These are phyloP conservation scores for Mamestra brassicae DNA, from an alignment of 2,888 invertebrate species.

Conservation along the genomic window DNA sequence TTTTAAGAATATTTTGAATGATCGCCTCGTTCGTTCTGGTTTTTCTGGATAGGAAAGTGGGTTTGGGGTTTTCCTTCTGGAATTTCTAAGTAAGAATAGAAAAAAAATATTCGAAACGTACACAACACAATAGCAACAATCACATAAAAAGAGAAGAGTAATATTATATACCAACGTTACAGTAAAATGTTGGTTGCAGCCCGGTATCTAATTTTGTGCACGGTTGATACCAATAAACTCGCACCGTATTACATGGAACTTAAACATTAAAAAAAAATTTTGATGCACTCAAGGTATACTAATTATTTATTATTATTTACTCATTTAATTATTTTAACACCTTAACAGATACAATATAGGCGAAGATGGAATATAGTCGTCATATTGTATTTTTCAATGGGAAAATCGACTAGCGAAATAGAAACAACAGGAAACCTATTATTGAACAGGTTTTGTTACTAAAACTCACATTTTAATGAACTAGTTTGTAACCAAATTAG, in stretches of 20 bases:
- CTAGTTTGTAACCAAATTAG: constrained; percentile 17
- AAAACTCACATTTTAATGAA: neutral
- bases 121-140: too few relatives aligned
- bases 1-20: neutral
- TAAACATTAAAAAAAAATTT: too few relatives aligned
- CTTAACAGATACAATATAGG: too few relatives aligned
- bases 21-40: neutral
- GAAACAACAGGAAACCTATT: neutral
- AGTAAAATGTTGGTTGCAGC: too few relatives aligned
- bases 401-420: neutral
- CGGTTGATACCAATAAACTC: neutral
- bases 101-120: too few relatives aligned
- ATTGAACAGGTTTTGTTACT: neutral
- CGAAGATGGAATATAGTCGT: too few relatives aligned
- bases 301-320: too few relatives aligned
- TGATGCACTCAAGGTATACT: too few relatives aligned
- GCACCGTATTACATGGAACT: too few relatives aligned
- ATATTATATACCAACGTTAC: too few relatives aligned
- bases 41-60: neutral
- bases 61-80: neutral
- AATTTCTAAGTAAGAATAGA: neutral
- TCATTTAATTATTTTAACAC: too few relatives aligned
- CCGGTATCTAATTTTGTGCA: neutral
- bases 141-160: too few relatives aligned
- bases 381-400: neutral